Conservation (phyloP, 2,113 vertebrate species). For the Monopterus albus region DNA sequence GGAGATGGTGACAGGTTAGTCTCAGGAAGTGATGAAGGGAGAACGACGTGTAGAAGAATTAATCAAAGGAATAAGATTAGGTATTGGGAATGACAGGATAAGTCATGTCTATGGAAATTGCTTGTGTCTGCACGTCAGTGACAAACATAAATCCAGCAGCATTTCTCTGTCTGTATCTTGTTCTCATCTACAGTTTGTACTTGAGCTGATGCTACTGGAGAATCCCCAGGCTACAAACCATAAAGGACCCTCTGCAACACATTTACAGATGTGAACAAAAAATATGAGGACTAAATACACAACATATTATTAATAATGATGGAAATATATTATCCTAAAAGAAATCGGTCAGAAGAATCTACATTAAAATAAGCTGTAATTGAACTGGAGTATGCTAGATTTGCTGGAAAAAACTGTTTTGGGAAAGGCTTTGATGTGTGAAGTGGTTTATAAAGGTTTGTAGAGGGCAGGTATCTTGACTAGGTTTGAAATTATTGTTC, state of each 20-base stretch:
- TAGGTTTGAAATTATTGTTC: too few species aligned
- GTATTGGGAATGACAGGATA: conserved; percentile 4
- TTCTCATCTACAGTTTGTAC: neutral
- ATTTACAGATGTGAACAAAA: neutral
- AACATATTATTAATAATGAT: too few species aligned
- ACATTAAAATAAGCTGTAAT: too few species aligned
- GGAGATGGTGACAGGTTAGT: conserved; percentile 11
- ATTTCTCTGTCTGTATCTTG: conserved; percentile 11
- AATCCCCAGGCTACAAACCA: neutral
- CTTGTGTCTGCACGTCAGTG: conserved; percentile 48
- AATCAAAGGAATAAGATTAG: conserved; percentile 22
- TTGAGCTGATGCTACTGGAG: neutral
- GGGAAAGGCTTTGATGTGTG: too few species aligned
- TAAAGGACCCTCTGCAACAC: neutral
- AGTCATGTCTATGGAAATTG: conserved; percentile 66
- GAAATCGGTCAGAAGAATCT: too few species aligned
- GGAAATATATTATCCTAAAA: too few species aligned
- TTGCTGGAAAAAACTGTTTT: too few species aligned
- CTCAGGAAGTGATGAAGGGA: conserved; percentile 6
- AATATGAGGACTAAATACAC: neutral
- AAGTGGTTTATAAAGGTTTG: too few species aligned
- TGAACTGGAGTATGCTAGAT: too few species aligned
- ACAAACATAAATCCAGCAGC: conserved; percentile 65
- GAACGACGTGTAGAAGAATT: neutral
- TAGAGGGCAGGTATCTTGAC: too few species aligned